Base-by-base conservation (phyloP, 2,797 vertebrate species). In the Poecilia gillii region DNA sequence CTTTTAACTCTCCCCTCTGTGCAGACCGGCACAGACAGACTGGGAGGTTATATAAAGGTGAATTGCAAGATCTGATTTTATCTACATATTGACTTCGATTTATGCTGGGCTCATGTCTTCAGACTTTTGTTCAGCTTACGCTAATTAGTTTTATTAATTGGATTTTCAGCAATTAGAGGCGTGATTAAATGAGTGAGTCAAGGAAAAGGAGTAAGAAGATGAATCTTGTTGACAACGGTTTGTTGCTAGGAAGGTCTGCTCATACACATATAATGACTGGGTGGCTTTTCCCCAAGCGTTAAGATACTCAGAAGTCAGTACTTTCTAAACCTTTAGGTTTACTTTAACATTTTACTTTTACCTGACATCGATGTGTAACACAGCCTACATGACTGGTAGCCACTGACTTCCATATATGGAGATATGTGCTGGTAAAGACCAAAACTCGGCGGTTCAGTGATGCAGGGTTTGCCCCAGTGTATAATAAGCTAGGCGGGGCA, bases 11-110 rank as follows among this genome's bases (percentile, higher is more conserved):
- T 39, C 3, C 13, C 13, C 68, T 28, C 28, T 59, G 9, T 73
- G 36, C 73, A 31, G 36, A 41, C 43, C n/a, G 31, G 68, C 16
- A 12, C 11, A 55, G 51, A 25, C 41, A 9, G 57, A 76, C 45
- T 9, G 57, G 28, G 45, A 75, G 55, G 74, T 64, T 64, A 43
- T 12, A 47, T n/a, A 12, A 59, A 80, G 73, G 68, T 31, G 3
- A 41, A 59, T 47, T 36, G n/a, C 3, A 55, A 6, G 45, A 53
- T 55, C 18, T 53, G 62, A 55, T 70, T 66, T 64, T 16, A 53
- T 74, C 39, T 16, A 18, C 53, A 49, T 78, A 59, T 73, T 46
- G 45, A 0, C 49, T 71, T n/a, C 5, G 25, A 71, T 45, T 71
- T n/a, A 71, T 71, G 4, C 25, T 6, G 41, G 4, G 41, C 25